Percentiles rank a stretch among this genome's conserved stretches.
phyloP scores from a whole-genome alignment of 1,140 invertebrate genomes.

The Halyomorpha halys region DNA sequence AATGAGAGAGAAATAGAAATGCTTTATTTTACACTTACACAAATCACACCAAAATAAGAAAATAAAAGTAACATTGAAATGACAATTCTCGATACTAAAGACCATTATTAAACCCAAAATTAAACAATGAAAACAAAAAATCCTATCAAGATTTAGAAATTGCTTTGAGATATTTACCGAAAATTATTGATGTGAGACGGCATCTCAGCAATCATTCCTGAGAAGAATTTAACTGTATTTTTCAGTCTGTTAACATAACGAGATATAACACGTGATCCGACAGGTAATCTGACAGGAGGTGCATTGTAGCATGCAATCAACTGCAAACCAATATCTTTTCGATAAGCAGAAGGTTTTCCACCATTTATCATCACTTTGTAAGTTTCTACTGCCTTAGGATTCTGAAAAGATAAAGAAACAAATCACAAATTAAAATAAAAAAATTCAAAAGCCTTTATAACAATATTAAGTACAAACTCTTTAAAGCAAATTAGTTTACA shows the following conservation, averaged over 20 bases:
- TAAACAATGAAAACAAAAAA: background rate
- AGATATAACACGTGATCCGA: slow-evolving; percentile 8
- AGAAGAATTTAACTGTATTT: background rate
- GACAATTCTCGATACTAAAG: background rate
- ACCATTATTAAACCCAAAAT: background rate
- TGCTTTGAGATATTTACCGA: slow-evolving; percentile 10
- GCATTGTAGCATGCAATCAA: slow-evolving; percentile 6
- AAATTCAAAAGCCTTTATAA: too few relatives aligned
- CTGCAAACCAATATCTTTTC: background rate
- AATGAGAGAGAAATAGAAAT: too few relatives aligned
- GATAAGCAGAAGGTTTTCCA: slow-evolving; percentile 1
- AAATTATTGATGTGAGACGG: slow-evolving; percentile 8
- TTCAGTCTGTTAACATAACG: background rate
- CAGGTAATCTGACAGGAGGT: background rate
- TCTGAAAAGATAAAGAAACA: background rate
- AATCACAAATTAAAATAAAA: background rate
- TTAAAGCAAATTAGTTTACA: too few relatives aligned
- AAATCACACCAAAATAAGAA: too few relatives aligned
- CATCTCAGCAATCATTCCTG: slow-evolving; percentile 15
- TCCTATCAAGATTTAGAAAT: too few relatives aligned
- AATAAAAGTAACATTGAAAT: background rate
- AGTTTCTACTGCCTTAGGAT: background rate
- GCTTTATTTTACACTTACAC: too few relatives aligned
- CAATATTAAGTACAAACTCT: too few relatives aligned
- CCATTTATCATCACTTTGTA: slow-evolving; percentile 10